Evolutionary conservation across 1,140 invertebrate genomes (phyloP).

Genomic region (Stenopsyche tienmushanensis): DNA sequence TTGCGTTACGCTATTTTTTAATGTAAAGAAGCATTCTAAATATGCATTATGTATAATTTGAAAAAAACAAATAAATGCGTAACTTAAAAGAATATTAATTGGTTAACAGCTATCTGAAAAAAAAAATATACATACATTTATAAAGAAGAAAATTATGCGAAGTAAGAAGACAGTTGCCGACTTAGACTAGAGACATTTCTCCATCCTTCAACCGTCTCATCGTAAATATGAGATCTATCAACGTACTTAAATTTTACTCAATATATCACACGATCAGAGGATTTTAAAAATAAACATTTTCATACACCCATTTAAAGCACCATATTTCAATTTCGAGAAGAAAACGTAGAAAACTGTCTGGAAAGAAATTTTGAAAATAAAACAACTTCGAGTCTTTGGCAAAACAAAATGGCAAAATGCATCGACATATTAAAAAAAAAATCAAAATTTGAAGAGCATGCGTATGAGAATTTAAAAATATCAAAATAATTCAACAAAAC

Average conservation of each 20-base stretch:
- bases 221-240: conserved; percentile 39
- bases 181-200: conserved; percentile 38
- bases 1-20: conserved; percentile 8
- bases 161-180: conserved; percentile 40
- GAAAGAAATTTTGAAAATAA: no score
- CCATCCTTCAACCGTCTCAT: conserved; percentile 30
- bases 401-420: no score
- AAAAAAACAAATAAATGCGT: conserved; percentile 19
- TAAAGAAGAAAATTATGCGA: neutral
- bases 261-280: conserved; percentile 38
- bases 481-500: no score
- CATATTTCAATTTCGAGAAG: conserved; percentile 34
- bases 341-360: conserved; percentile 20
- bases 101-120: no score
- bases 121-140: no score
- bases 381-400: no score
- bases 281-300: conserved; percentile 7
- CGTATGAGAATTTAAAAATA: no score
- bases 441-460: no score
- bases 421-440: no score
- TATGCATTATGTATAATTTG: conserved; percentile 5
- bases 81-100: neutral
- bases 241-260: conserved; percentile 34
- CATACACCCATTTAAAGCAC: conserved; percentile 38
- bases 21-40: neutral